Conservation (phyloP, 2,888 invertebrate species). For the Dicranocentrus wangi region DNA sequence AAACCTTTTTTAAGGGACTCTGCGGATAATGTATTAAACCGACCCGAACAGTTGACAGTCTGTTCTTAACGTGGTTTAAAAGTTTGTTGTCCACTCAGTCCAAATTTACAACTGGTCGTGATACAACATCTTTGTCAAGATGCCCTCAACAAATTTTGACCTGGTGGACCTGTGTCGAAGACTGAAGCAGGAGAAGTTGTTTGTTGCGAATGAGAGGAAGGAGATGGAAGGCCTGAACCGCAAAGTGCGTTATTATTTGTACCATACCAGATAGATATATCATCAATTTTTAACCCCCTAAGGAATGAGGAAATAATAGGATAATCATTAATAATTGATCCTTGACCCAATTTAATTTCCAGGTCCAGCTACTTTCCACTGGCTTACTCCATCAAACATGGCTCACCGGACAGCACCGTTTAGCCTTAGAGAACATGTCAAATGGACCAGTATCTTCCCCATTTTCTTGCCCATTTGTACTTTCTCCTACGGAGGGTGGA, state of each 20-base stretch:
- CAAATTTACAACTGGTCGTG: no score
- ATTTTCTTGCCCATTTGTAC: conserved; percentile 67
- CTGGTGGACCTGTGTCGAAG: conserved; percentile 81
- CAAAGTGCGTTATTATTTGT: conserved; percentile 77
- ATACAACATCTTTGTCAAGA: conserved; percentile 28
- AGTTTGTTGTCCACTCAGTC: no score
- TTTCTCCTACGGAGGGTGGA: conserved; percentile 57
- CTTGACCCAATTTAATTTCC: background rate
- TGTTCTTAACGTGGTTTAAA: no score
- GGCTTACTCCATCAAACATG: conserved; percentile 71
- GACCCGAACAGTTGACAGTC: no score
- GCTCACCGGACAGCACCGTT: conserved; percentile 71
- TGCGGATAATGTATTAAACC: no score
- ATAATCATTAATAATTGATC: conserved; percentile 1
- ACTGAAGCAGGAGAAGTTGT: conserved; percentile 88
- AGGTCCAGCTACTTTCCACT: conserved; percentile 71
- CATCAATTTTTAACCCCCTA: background rate
- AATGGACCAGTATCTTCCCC: conserved; percentile 68
- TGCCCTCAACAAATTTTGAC: conserved; percentile 74
- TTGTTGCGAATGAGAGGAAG: conserved; percentile 88
- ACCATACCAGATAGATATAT: conserved; percentile 32
- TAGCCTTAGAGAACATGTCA: conserved; percentile 69
- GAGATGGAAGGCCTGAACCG: conserved; percentile 86
- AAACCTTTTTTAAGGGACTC: no score
- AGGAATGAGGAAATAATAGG: no score